Evolutionary conservation across 2,797 vertebrate species (phyloP).

Genomic region (Microhierax caerulescens): DNA sequence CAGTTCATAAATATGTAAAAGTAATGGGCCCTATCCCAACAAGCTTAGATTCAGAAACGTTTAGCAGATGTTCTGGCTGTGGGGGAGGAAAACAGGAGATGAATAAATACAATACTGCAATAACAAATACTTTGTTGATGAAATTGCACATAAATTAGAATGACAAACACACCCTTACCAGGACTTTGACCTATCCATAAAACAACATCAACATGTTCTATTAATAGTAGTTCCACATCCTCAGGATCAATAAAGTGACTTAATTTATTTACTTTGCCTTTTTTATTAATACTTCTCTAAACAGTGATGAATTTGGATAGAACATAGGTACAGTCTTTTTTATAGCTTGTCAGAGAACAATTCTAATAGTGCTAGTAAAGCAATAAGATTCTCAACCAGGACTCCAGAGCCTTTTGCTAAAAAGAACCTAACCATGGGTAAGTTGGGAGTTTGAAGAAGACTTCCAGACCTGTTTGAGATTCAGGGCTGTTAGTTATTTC

Average conservation of each 20-base stretch:
- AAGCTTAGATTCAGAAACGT: conserved; percentile 45
- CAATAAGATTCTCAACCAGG: neutral
- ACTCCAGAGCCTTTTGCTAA: neutral
- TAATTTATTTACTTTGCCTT: conserved; percentile 1
- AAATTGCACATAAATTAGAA: conserved; percentile 38
- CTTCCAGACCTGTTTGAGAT: neutral
- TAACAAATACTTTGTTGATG: conserved; percentile 59
- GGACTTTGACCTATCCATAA: conserved; percentile 37
- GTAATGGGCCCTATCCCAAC: conserved; percentile 47
- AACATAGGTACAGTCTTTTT: neutral
- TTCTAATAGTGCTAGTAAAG: neutral
- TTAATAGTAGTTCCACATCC: conserved; percentile 44
- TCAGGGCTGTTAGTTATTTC: neutral
- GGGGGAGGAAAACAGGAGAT: conserved; percentile 55
- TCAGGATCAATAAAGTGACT: conserved; percentile 28
- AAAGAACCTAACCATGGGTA: neutral
- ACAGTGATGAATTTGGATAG: neutral
- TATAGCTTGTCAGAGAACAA: neutral
- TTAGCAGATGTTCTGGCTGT: conserved; percentile 64
- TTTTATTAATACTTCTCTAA: conserved; percentile 25
- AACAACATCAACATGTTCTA: conserved; percentile 33
- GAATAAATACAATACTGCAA: conserved; percentile 52
- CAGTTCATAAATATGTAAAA: conserved; percentile 62
- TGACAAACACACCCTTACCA: conserved; percentile 33
- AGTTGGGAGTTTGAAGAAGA: neutral